Percentiles rank a stretch among this genome's conserved stretches.
Evolutionary conservation across 2,888 invertebrate species (phyloP).

Genomic region (Hypercompe scribonia): DNA sequence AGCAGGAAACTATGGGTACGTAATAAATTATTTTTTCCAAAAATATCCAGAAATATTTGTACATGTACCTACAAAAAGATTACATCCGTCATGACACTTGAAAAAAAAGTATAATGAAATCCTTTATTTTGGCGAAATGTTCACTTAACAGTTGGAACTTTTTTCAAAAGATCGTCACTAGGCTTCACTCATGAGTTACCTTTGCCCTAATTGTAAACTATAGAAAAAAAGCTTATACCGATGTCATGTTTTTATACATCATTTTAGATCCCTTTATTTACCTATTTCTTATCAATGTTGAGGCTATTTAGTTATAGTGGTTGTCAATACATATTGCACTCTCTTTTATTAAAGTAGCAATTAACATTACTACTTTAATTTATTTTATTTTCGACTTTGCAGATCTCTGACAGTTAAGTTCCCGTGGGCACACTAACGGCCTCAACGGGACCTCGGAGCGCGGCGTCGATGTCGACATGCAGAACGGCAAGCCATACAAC

Average conservation of each 20-base stretch:
- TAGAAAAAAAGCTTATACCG: too few species aligned
- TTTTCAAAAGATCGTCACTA: background rate
- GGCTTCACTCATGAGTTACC: background rate
- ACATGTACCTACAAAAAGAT: too few species aligned
- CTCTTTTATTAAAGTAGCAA: too few species aligned
- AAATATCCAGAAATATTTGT: background rate
- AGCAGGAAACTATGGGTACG: conserved; percentile 96
- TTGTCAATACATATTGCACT: background rate
- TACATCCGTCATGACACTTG: too few species aligned
- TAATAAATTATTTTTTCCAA: background rate
- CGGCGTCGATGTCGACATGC: conserved; percentile 67
- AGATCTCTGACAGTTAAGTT: conserved; percentile 85
- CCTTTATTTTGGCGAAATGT: background rate
- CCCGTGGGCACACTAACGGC: conserved; percentile 81
- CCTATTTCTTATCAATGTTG: background rate
- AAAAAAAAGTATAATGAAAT: too few species aligned
- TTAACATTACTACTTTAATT: background rate
- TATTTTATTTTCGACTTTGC: conserved; percentile 33
- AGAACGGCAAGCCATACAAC: conserved; percentile 74
- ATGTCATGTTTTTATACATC: background rate
- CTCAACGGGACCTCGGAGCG: conserved; percentile 81
- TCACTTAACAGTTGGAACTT: background rate
- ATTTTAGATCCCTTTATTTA: background rate
- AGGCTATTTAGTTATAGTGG: background rate
- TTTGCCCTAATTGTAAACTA: background rate